phyloP scores from a whole-genome alignment of 2,888 invertebrate genomes.

The Orgyia antiqua region DNA sequence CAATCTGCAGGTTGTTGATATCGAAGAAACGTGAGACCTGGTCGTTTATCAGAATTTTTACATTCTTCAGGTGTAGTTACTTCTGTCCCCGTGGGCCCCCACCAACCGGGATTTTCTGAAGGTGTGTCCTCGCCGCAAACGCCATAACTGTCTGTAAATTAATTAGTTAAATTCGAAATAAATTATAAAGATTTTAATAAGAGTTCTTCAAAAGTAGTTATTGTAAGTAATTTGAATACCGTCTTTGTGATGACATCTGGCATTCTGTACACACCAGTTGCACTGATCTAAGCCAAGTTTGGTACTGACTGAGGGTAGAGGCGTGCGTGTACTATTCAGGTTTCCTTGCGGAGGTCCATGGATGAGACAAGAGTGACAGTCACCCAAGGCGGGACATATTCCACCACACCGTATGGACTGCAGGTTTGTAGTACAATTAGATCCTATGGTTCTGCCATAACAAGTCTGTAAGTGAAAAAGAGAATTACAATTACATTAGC shows the following conservation, averaged over 20 bases:
- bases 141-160: slow-evolving; percentile 82
- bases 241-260: slow-evolving; percentile 91
- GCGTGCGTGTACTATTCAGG: slow-evolving; percentile 45
- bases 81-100: slow-evolving; percentile 90
- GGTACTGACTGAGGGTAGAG: slow-evolving; percentile 81
- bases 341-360: slow-evolving; percentile 81
- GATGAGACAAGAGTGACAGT: slow-evolving; percentile 94
- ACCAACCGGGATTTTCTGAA: slow-evolving; percentile 91
- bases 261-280: slow-evolving; percentile 96
- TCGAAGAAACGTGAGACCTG: slow-evolving; percentile 92
- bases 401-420: slow-evolving; percentile 93
- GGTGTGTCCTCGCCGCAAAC: slow-evolving; percentile 92
- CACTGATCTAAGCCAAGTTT: slow-evolving; percentile 89
- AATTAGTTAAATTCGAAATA: no score
- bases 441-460: slow-evolving; percentile 90
- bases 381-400: slow-evolving; percentile 91
- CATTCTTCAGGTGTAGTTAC: slow-evolving; percentile 87
- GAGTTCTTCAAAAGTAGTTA: no score
- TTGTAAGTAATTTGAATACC: slow-evolving; percentile 66
- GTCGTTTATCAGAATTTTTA: slow-evolving; percentile 86
- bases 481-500: no score
- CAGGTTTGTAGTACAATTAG: slow-evolving; percentile 93
- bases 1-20: slow-evolving; percentile 93
- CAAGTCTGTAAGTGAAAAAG: slow-evolving; percentile 74
- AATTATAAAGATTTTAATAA: no score